A percentile compares a stretch with the other conserved stretches of the same genome.
phyloP scores from a whole-genome alignment of 2,113 vertebrate species.

The Mystacornis crossleyi region DNA sequence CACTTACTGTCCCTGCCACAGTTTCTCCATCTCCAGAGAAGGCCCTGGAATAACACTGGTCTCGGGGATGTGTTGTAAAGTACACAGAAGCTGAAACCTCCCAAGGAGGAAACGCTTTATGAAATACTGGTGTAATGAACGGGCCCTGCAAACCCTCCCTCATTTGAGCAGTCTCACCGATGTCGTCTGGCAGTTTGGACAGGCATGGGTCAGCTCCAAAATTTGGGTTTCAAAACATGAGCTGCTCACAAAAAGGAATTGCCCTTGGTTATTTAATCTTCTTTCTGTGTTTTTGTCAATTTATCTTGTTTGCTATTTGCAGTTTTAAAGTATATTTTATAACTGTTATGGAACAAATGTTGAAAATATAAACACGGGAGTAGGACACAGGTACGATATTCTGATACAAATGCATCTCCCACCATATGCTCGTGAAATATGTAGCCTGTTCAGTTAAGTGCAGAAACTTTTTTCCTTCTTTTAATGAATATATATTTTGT shows the following conservation, averaged over 20 bases:
- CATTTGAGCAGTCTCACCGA: fast-evolving
- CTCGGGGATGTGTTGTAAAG: fast-evolving
- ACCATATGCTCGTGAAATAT: background rate
- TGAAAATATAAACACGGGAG: background rate
- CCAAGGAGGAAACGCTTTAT: background rate
- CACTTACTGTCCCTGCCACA: background rate
- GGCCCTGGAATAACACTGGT: fast-evolving
- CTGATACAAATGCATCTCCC: background rate
- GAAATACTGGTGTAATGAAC: background rate
- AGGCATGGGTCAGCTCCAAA: background rate
- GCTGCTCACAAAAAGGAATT: background rate
- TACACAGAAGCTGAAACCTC: background rate
- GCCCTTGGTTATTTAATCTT: background rate
- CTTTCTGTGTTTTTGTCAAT: background rate
- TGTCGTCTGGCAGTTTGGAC: background rate
- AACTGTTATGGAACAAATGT: background rate
- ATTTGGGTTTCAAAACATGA: background rate
- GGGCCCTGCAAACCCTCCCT: background rate
- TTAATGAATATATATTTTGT: background rate
- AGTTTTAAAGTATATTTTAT: background rate
- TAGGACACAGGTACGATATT: background rate
- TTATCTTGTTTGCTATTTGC: background rate
- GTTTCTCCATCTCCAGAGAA: background rate
- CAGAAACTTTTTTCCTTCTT: background rate
- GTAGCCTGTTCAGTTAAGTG: background rate